Conservation (phyloP, 2,888 invertebrate species). For the Cancer borealis region DNA sequence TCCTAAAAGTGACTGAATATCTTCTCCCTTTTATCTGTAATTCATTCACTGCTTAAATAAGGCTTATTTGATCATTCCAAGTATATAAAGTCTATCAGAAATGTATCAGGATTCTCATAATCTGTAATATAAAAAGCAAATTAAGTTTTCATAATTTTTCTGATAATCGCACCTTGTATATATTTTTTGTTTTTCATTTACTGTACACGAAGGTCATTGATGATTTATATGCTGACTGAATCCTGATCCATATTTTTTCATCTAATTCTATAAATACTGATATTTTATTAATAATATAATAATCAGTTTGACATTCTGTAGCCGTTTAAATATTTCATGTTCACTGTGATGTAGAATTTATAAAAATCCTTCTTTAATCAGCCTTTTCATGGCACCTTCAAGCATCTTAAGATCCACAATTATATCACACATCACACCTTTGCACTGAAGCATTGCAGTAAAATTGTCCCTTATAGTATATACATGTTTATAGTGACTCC, state of each 20-base stretch:
- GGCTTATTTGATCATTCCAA: not conserved
- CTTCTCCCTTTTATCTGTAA: slow-evolving; percentile 2
- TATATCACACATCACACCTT: not conserved
- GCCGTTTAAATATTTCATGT: not conserved
- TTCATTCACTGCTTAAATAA: not conserved
- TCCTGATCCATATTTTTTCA: not conserved
- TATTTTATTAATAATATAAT: not conserved
- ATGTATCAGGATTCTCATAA: not conserved
- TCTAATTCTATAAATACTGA: not conserved
- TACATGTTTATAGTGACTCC: not conserved
- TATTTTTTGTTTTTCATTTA: not conserved
- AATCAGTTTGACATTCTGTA: not conserved
- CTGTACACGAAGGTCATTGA: not conserved
- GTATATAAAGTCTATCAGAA: not conserved
- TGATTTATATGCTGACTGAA: not conserved
- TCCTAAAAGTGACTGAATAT: not conserved
- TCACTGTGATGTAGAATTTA: not conserved
- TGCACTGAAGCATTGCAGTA: not conserved
- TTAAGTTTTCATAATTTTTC: not conserved
- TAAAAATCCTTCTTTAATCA: slow-evolving; percentile 4
- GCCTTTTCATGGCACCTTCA: not conserved
- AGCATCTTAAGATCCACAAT: slow-evolving; percentile 16
- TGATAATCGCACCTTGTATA: not conserved
- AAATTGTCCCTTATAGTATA: not conserved
- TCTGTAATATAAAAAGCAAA: not conserved